Base-by-base conservation (phyloP, 1,140 invertebrate species). In the Chrysomallon squamiferum region DNA sequence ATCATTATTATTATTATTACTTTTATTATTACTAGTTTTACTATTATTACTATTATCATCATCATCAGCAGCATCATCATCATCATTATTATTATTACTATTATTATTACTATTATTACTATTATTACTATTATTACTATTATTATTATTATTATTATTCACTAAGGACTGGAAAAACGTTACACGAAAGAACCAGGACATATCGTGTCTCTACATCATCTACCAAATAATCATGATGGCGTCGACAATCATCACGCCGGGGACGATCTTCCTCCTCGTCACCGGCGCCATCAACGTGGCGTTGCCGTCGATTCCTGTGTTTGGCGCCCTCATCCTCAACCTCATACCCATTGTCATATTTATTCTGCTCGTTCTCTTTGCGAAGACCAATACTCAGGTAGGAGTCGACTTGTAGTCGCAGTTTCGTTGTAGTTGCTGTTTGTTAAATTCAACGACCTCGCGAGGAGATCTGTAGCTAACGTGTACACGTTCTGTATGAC, bases 261-360 rank as follows among this genome's bases (percentile, higher is more conserved):
- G 89, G 32, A 90, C 88, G 2, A 91, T 90, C 49, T 89, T 90
- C 63, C 80, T 90, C 22, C 90, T 90, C 87, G 81, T 90, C 54
- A 87, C 89, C 29, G 90, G 90, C 25, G 88, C 89, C 11, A 84
- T 90, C 52, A 83, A 81, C 11, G 87, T 87, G 7, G 90, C 90
- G 59, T 75, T 69, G 43, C 73, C 69, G 5, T 27, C 45, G 1
- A 85, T 90, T 11, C 83, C 85, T 22, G 83, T 87, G 33, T 86
- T 79, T 76, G 77, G 73, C 38, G 84, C 87, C 32, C 86, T 89
- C 59, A 66, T 79, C 5, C 68, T 86, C 54, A 89, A 89, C 67
- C 70, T 87, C 6, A 72, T 88, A 18, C 88, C 88, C 0, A 83
- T 89, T 27, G 41, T 86, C 1, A 22, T 85, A 0, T 89, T 88